phyloP scores from a whole-genome alignment of 30 jellyfish, hydroid and myxozoan species.

The Aurelia sp. region DNA sequence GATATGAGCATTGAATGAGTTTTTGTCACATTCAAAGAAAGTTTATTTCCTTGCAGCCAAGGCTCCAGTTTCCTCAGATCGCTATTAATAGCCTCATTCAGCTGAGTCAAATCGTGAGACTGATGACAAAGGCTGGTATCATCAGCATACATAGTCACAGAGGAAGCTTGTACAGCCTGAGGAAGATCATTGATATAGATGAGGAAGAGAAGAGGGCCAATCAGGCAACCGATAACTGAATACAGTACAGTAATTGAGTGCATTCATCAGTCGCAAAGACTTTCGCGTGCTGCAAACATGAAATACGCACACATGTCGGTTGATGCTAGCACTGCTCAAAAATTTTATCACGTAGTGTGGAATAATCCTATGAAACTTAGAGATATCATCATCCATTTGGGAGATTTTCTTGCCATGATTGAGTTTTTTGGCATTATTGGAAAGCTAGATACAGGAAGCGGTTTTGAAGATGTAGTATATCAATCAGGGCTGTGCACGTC shows the following conservation, averaged over 20 bases:
- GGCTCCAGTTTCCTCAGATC: no score
- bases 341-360: slow-evolving; percentile 20
- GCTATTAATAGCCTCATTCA: no score
- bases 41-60: slow-evolving; percentile 26
- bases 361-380: slow-evolving; percentile 4
- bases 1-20: no score
- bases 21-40: no score
- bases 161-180: no score
- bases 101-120: no score
- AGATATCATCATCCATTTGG: neutral
- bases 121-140: no score
- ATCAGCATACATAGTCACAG: no score
- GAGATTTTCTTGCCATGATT: neutral
- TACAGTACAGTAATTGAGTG: slow-evolving; percentile 25
- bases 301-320: slow-evolving; percentile 22
- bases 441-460: slow-evolving; percentile 22
- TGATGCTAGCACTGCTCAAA: slow-evolving; percentile 36
- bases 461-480: slow-evolving; percentile 44
- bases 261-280: slow-evolving; percentile 18
- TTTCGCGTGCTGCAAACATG: slow-evolving; percentile 11
- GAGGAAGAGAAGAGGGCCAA: no score
- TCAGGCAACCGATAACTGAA: slow-evolving; percentile 27
- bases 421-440: slow-evolving; percentile 29
- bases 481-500: slow-evolving; percentile 48
- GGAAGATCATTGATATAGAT: no score